A percentile compares a stretch with the other conserved stretches of the same genome.
Evolutionary conservation across 2,888 invertebrate genomes (phyloP).

Genomic region (Physocephala rufipes): DNA sequence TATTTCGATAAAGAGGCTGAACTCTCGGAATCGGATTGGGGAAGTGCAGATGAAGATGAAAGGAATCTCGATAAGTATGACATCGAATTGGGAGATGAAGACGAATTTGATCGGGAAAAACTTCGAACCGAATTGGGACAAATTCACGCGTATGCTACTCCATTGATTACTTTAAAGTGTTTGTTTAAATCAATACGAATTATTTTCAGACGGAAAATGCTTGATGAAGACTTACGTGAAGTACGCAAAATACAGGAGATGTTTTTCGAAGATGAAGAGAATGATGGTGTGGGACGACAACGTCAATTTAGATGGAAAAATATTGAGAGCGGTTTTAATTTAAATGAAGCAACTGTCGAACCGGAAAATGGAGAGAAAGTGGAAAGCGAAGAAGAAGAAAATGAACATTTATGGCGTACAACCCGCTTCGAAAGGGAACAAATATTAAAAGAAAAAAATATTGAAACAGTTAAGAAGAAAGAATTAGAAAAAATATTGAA

Average conservation of each 20-base stretch:
- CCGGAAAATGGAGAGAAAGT: conserved; percentile 64
- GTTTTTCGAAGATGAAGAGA: conserved; percentile 87
- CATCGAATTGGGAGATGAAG: conserved; percentile 84
- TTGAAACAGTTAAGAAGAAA: conserved; percentile 48
- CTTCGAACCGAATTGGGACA: conserved; percentile 81
- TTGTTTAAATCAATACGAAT: conserved; percentile 15
- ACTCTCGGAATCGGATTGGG: conserved; percentile 89
- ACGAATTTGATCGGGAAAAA: conserved; percentile 81
- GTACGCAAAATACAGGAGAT: conserved; percentile 85
- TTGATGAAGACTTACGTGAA: conserved; percentile 89
- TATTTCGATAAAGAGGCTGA: conserved; percentile 94
- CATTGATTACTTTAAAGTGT: background rate
- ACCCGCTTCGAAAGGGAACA: conserved; percentile 82
- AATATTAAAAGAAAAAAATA: conserved; percentile 70
- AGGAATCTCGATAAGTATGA: conserved; percentile 81
- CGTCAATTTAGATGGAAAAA: conserved; percentile 89
- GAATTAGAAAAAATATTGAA: background rate
- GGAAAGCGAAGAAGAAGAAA: conserved; percentile 72
- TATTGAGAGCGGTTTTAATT: conserved; percentile 69
- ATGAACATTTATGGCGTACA: conserved; percentile 82
- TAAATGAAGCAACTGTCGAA: conserved; percentile 54
- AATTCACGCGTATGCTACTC: conserved; percentile 79
- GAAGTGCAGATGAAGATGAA: conserved; percentile 89
- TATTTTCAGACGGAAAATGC: conserved; percentile 73
- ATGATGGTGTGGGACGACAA: conserved; percentile 79